Evolutionary conservation across 2,888 invertebrate genomes (phyloP).

Genomic region (Agriopis aurantiaria): DNA sequence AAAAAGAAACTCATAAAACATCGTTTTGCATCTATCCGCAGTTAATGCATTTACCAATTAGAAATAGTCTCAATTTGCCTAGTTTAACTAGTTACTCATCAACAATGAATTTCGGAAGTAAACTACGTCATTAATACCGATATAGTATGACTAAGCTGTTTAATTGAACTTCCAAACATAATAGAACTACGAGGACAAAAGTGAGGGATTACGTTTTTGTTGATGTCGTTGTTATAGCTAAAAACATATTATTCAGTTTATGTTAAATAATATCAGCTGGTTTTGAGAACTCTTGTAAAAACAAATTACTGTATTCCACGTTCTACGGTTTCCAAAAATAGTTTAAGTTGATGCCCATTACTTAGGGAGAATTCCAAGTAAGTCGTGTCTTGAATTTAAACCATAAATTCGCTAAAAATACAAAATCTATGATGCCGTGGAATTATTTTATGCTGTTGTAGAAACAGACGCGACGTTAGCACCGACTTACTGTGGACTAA

Average conservation of each 20-base stretch:
- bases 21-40: neutral
- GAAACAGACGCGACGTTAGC: neutral
- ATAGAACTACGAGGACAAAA: neutral
- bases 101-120: conserved; percentile 16
- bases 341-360: neutral
- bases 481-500: no score
- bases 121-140: conserved; percentile 7
- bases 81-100: conserved; percentile 1
- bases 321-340: conserved; percentile 4
- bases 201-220: neutral
- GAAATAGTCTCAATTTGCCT: neutral
- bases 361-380: conserved; percentile 8
- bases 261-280: no score
- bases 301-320: conserved; percentile 17
- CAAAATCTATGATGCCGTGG: neutral
- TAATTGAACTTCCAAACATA: neutral
- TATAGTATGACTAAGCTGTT: conserved; percentile 18
- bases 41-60: neutral
- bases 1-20: neutral
- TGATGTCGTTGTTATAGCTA: conserved; percentile 3
- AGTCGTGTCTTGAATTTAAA: conserved; percentile 23
- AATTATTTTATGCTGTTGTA: neutral
- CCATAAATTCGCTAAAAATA: neutral
- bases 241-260: no score
- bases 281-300: conserved; percentile 1